phyloP scores from a whole-genome alignment of 1,140 invertebrate genomes.

The Daktulosphaira vitifoliae region DNA sequence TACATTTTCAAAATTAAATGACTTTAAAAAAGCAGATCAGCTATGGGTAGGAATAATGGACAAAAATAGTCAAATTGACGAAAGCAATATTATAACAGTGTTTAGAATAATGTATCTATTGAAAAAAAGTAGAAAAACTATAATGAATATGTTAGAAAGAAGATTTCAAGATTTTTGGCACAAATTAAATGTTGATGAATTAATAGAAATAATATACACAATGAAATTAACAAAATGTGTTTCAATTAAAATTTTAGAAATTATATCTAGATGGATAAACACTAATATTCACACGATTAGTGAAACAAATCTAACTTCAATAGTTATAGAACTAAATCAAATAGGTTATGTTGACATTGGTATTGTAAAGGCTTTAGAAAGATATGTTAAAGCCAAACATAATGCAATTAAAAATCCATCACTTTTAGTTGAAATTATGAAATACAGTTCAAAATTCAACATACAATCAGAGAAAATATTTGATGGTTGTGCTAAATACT shows the following conservation, averaged over 20 bases:
- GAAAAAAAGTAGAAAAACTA: conserved; percentile 51
- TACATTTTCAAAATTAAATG: conserved; percentile 44
- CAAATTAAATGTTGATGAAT: conserved; percentile 48
- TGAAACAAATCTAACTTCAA: conserved; percentile 51
- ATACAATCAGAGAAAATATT: conserved; percentile 52
- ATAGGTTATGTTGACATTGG: conserved; percentile 49
- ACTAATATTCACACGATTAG: conserved; percentile 53
- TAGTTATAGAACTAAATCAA: conserved; percentile 50
- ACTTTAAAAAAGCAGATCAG: conserved; percentile 49
- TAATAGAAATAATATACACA: conserved; percentile 50
- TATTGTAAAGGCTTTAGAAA: conserved; percentile 52
- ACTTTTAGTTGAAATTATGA: conserved; percentile 53
- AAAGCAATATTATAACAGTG: conserved; percentile 50
- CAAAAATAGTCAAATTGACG: conserved; percentile 51
- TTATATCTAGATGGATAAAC: conserved; percentile 52
- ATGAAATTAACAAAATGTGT: conserved; percentile 38
- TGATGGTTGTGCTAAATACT: conserved; percentile 50
- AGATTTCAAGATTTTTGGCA: conserved; percentile 51
- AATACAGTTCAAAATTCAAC: conserved; percentile 54
- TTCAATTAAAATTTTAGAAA: conserved; percentile 45
- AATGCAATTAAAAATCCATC: conserved; percentile 44
- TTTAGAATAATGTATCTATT: conserved; percentile 52
- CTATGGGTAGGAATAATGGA: conserved; percentile 60
- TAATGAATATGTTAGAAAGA: conserved; percentile 55
- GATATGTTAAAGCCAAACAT: conserved; percentile 51